Evolutionary conservation across 2,888 invertebrate genomes (phyloP).

Genomic region (Cephonodes hylas): DNA sequence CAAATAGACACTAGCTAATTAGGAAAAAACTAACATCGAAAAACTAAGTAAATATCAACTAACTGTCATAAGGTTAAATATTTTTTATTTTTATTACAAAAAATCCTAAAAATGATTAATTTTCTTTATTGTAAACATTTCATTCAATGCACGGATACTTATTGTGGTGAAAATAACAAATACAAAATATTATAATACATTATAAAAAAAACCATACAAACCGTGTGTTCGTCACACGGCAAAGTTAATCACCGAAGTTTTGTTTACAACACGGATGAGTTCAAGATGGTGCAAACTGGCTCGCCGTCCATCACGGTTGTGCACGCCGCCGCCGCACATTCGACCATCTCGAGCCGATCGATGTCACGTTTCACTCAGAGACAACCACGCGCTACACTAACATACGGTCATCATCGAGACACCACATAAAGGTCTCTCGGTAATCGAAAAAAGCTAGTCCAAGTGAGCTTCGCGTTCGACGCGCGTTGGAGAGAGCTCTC

Average conservation of each 20-base stretch:
- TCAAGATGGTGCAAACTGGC: neutral
- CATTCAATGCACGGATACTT: conserved; percentile 3
- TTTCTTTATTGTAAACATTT: conserved; percentile 4
- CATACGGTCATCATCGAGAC: conserved; percentile 20
- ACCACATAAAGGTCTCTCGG: conserved; percentile 44
- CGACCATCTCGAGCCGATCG: neutral
- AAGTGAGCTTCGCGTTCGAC: conserved; percentile 15
- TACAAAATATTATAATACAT: conserved; percentile 38
- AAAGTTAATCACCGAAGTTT: conserved; percentile 45
- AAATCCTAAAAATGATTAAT: neutral
- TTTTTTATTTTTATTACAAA: conserved; percentile 22
- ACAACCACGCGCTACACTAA: conserved; percentile 17
- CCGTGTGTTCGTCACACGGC: conserved; percentile 32
- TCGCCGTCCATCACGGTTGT: neutral
- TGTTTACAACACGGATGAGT: neutral
- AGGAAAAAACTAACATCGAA: conserved; percentile 67
- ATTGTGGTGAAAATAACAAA: conserved; percentile 7
- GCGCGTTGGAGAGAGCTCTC: conserved; percentile 27
- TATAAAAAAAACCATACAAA: conserved; percentile 35
- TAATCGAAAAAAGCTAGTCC: conserved; percentile 34
- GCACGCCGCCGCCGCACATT: neutral
- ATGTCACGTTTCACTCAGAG: neutral
- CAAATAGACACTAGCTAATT: conserved; percentile 60
- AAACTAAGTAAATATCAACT: conserved; percentile 56
- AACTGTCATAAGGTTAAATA: conserved; percentile 34